phyloP scores from a whole-genome alignment of 23 tunicate genomes.

The Aplidium turbinatum region DNA sequence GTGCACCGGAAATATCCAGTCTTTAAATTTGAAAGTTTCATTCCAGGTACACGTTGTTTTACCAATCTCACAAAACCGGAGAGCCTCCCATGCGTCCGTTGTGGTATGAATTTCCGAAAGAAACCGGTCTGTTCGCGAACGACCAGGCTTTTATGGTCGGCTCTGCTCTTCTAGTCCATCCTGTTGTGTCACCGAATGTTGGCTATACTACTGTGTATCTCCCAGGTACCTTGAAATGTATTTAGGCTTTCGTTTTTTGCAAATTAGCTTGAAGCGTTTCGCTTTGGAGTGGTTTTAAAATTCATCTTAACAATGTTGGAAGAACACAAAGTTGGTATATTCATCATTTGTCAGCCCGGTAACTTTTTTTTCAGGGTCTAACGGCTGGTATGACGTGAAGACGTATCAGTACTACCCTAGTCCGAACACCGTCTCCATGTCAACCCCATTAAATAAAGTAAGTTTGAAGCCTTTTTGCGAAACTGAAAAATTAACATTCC shows the following conservation, averaged over 20 bases:
- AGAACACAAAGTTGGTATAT: no score
- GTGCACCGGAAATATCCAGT: no score
- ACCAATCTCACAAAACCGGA: conserved; percentile 86
- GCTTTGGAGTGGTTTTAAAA: no score
- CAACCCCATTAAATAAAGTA: conserved; percentile 82
- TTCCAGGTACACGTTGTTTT: conserved; percentile 88
- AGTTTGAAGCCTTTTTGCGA: no score
- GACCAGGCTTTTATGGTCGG: conserved; percentile 93
- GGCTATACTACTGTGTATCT: conserved; percentile 38
- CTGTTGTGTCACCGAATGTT: conserved; percentile 49
- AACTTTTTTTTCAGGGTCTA: no score
- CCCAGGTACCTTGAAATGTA: no score
- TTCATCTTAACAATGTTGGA: no score
- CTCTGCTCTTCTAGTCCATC: conserved; percentile 74
- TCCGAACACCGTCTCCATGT: conserved; percentile 63
- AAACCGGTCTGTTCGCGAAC: conserved; percentile 45
- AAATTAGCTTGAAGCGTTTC: no score
- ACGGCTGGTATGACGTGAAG: conserved; percentile 92
- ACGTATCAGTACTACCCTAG: conserved; percentile 65
- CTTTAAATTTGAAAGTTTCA: no score
- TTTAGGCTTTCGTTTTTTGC: no score
- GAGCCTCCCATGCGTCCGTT: conserved; percentile 97
- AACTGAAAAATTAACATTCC: no score
- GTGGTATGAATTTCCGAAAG: conserved; percentile 95
- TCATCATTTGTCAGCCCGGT: no score